These are phyloP conservation scores for Danio jaintianensis DNA, from an alignment of 2,797 vertebrate species.

Conservation along the genomic window DNA sequence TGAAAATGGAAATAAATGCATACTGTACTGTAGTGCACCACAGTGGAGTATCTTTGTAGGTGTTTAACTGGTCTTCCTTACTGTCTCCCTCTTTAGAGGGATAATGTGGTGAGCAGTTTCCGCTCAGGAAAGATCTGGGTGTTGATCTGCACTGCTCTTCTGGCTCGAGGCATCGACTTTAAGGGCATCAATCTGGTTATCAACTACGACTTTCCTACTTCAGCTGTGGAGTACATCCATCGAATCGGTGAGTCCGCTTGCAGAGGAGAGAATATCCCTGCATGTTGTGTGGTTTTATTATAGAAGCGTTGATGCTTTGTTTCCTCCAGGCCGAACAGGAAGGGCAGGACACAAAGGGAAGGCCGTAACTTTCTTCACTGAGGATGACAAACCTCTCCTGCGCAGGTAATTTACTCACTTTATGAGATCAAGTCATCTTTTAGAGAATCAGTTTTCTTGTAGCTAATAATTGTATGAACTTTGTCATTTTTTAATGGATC, in stretches of 20 bases:
- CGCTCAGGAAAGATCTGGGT: slow-evolving; percentile 97
- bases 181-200: slow-evolving; percentile 96
- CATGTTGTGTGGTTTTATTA: not conserved
- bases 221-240: slow-evolving; percentile 95
- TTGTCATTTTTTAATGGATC: slow-evolving; percentile 49
- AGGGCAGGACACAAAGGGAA: slow-evolving; percentile 92
- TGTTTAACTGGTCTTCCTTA: not conserved
- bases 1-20: too few species aligned
- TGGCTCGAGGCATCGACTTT: slow-evolving; percentile 96
- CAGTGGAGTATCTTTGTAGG: too few species aligned
- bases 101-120: slow-evolving; percentile 91
- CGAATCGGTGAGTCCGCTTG: slow-evolving; percentile 87
- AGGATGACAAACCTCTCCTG: slow-evolving; percentile 93
- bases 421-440: not conserved
- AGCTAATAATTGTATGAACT: not conserved
- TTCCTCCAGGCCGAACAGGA: slow-evolving; percentile 88
- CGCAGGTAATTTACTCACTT: slow-evolving; percentile 80
- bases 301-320: not conserved
- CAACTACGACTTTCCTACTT: slow-evolving; percentile 96
- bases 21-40: too few species aligned
- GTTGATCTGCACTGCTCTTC: slow-evolving; percentile 93
- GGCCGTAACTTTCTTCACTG: slow-evolving; percentile 94
- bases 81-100: slow-evolving; percentile 77
- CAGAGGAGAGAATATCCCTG: slow-evolving; percentile 69
- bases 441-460: not conserved